Percentiles rank a stretch among this genome's conserved stretches.
These are phyloP conservation scores for Bombus superbus DNA, from an alignment of 1,140 invertebrate species.

Conservation along the genomic window DNA sequence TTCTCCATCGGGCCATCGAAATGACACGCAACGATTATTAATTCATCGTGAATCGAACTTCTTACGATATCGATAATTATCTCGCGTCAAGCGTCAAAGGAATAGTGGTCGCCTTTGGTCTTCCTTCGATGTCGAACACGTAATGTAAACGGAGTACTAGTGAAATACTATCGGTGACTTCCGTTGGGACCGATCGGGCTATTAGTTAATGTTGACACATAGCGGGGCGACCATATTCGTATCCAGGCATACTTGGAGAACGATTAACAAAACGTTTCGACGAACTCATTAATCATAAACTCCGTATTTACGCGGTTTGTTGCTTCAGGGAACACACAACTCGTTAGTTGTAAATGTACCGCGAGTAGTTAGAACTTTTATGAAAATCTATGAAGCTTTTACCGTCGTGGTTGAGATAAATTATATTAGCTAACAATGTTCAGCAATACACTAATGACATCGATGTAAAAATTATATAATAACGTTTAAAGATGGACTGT, in stretches of 20 bases:
- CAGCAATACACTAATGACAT: too few relatives aligned
- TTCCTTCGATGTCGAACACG: not conserved
- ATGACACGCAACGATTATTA: not conserved
- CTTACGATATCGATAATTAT: not conserved
- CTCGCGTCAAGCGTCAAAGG: slow-evolving; percentile 5
- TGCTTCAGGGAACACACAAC: not conserved
- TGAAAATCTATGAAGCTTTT: not conserved
- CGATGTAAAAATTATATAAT: too few relatives aligned
- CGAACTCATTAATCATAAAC: slow-evolving; percentile 16
- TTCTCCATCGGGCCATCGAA: too few relatives aligned
- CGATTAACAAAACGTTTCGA: slow-evolving; percentile 15
- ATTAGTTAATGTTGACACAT: slow-evolving; percentile 21
- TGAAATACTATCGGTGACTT: slow-evolving; percentile 23
- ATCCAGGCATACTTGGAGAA: slow-evolving; percentile 8
- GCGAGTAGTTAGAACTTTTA: not conserved
- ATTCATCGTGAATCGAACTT: not conserved
- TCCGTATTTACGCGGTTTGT: not conserved
- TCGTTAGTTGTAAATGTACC: too few relatives aligned
- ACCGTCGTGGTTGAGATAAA: not conserved
- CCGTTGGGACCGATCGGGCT: not conserved
- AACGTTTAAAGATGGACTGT: too few relatives aligned
- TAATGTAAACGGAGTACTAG: slow-evolving; percentile 11
- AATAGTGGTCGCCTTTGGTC: not conserved
- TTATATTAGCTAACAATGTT: not conserved
- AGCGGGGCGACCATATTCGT: not conserved